phyloP scores from a whole-genome alignment of 2,797 vertebrate species.

The Lutjanus argentimaculatus region DNA sequence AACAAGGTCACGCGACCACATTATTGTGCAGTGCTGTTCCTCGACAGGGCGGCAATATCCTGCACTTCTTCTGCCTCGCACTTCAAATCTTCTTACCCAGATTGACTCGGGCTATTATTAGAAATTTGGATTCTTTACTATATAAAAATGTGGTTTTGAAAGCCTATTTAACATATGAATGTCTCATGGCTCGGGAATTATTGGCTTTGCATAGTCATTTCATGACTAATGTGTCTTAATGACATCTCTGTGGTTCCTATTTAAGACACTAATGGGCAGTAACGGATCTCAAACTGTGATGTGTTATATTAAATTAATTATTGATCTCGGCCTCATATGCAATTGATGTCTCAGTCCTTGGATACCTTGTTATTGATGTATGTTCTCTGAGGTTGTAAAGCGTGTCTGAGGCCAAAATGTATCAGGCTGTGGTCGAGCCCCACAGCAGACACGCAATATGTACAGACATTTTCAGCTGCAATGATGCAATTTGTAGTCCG shows the following conservation, averaged over 20 bases:
- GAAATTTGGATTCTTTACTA: slow-evolving; percentile 21
- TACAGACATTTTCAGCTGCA: slow-evolving; percentile 9
- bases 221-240: slow-evolving; percentile 72
- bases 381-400: slow-evolving; percentile 37
- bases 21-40: slow-evolving; percentile 50
- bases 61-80: slow-evolving; percentile 19
- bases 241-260: slow-evolving; percentile 67
- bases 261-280: slow-evolving; percentile 77
- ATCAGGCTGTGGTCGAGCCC: background rate
- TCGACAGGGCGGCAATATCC: slow-evolving; percentile 37
- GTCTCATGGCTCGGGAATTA: slow-evolving; percentile 64
- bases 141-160: slow-evolving; percentile 27
- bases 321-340: slow-evolving; percentile 69
- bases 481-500: slow-evolving; percentile 28
- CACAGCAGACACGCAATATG: slow-evolving; percentile 6
- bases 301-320: slow-evolving; percentile 81
- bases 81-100: slow-evolving; percentile 20
- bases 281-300: slow-evolving; percentile 72
- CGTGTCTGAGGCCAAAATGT: slow-evolving; percentile 28
- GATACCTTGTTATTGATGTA: slow-evolving; percentile 67
- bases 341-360: slow-evolving; percentile 71
- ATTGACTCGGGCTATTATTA: slow-evolving; percentile 26
- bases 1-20: slow-evolving; percentile 70
- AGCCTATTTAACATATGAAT: slow-evolving; percentile 58
- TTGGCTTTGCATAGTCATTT: slow-evolving; percentile 62